Conservation (phyloP, 2,113 vertebrate genomes). For the Myanophis thanlyinensis region DNA sequence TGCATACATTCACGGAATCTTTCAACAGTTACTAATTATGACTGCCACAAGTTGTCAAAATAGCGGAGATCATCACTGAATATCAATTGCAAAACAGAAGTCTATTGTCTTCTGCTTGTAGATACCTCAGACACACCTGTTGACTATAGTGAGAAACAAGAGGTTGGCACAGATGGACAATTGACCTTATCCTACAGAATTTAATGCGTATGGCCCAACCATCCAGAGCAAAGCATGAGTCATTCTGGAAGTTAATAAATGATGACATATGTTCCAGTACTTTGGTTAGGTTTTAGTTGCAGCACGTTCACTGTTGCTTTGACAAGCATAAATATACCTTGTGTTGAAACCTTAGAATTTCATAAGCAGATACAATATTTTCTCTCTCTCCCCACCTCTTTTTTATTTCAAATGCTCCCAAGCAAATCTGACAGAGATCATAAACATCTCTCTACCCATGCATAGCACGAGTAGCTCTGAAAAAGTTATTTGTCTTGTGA, state of each 20-base stretch:
- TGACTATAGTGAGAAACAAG: not conserved
- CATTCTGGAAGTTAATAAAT: not conserved
- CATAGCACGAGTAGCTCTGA: conserved; percentile 13
- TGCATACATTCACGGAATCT: not conserved
- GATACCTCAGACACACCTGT: not conserved
- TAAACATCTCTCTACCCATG: conserved; percentile 5
- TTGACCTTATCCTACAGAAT: not conserved
- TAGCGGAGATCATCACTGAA: too few relatives aligned
- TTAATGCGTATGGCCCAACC: not conserved
- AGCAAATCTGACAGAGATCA: conserved; percentile 28
- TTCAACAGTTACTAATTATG: not conserved
- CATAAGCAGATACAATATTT: conserved; percentile 24
- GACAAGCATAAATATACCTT: not conserved
- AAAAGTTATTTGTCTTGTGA: conserved; percentile 30
- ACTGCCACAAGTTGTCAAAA: not conserved
- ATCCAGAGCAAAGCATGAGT: not conserved
- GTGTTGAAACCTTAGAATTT: conserved; percentile 17
- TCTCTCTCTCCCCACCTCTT: not conserved
- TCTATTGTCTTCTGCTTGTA: not conserved
- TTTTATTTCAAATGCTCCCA: conserved; percentile 22
- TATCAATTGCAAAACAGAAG: not conserved
- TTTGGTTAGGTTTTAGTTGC: not conserved
- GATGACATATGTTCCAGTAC: not conserved
- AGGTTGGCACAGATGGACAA: too few relatives aligned
- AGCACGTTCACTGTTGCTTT: not conserved